A percentile compares a stretch with the other conserved stretches of the same genome.
phyloP scores from a whole-genome alignment of 2,888 invertebrate genomes.

The Hirtodrosophila trivittata region DNA sequence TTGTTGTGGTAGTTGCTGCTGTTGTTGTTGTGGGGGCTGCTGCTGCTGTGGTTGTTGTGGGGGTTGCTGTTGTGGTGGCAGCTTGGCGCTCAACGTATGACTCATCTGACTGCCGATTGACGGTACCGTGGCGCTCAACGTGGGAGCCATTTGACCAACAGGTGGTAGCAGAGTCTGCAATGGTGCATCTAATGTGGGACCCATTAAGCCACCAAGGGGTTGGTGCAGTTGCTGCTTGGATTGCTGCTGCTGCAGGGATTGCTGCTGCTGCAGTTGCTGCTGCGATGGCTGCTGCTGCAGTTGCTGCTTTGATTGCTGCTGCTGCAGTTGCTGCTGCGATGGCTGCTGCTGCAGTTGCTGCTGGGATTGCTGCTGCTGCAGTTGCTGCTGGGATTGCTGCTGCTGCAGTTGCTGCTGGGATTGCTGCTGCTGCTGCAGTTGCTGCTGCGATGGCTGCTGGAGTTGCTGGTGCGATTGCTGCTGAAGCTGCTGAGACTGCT shows the following conservation, averaged over 20 bases:
- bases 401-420: background rate
- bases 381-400: too few species aligned
- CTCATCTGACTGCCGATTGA: conserved; percentile 13
- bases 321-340: too few species aligned
- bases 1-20: too few species aligned
- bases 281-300: background rate
- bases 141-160: background rate
- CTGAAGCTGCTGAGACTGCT: conserved; percentile 1
- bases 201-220: background rate
- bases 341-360: background rate
- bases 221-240: background rate
- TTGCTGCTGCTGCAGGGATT: conserved; percentile 1
- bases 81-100: background rate
- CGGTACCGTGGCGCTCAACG: conserved; percentile 6
- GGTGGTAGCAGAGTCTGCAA: conserved; percentile 1
- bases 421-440: background rate
- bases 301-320: background rate
- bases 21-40: background rate
- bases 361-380: too few species aligned
- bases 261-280: conserved; percentile 1
- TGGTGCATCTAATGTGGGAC: background rate
- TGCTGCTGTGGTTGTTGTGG: conserved; percentile 1
- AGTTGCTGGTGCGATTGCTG: conserved; percentile 1
- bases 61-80: background rate
- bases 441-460: background rate